Evolutionary conservation across 2,888 invertebrate species (phyloP).

Genomic region (Ochropleura plecta): DNA sequence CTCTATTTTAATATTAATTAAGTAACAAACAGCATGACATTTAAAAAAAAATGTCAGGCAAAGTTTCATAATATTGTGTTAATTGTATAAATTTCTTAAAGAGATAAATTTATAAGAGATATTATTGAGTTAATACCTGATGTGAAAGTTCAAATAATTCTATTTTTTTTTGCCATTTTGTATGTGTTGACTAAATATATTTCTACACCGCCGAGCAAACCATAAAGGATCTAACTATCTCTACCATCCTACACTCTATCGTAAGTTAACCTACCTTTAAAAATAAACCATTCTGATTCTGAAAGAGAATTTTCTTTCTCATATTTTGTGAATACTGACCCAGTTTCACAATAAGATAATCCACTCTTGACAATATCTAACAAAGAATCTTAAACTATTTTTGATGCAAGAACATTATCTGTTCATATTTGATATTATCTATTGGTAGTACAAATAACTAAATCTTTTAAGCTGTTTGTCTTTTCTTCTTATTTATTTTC

Average conservation of each 20-base stretch:
- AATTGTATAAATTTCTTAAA: background rate
- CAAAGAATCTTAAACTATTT: conserved; percentile 6
- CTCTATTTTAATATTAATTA: background rate
- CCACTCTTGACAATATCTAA: conserved; percentile 14
- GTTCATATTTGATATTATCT: conserved; percentile 3
- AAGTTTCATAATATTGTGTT: conserved; percentile 20
- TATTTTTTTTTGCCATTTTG: too few species aligned
- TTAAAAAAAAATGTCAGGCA: background rate
- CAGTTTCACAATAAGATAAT: conserved; percentile 16
- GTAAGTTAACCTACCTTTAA: too few species aligned
- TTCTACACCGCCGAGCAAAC: too few species aligned
- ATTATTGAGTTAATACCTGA: too few species aligned
- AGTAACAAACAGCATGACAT: background rate
- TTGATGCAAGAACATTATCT: background rate
- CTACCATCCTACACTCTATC: too few species aligned
- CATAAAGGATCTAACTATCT: too few species aligned
- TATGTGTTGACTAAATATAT: too few species aligned
- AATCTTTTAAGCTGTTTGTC: background rate
- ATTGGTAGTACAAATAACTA: conserved; percentile 10
- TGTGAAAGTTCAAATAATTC: too few species aligned
- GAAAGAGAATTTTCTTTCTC: background rate
- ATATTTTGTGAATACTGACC: conserved; percentile 8
- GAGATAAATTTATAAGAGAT: background rate
- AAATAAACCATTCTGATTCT: too few species aligned
- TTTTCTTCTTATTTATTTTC: background rate